Evolutionary conservation across 2,113 vertebrate genomes (phyloP), one percentile per base, ranked within the genome.

Genomic region (Tragelaphus buxtoni): DNA sequence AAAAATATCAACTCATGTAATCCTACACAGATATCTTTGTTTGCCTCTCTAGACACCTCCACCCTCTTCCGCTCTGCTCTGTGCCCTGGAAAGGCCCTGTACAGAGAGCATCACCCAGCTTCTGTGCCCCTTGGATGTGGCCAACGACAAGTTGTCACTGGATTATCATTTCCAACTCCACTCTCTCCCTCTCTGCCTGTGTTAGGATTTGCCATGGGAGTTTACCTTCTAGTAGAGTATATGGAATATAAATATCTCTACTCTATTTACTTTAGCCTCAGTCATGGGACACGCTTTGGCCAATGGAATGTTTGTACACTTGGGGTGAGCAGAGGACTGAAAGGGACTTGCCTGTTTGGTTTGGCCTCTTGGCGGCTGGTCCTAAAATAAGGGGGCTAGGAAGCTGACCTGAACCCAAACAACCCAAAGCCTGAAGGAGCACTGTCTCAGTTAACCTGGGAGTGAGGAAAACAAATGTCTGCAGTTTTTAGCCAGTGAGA

Each of bases 1-100:
- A 61, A 84, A 92, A 85, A 55, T 28, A 94, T 22, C 35, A 96
- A 81, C 35, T 93, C 28, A 9, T 20, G n/a, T 45, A 88, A 63
- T 39, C 65, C 69, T 58, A 55, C 69, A 83, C 32, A 76, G 72
- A 7, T 53, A 32, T 49, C 77, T 63, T 83, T 83, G 35, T 60
- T 53, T 58, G 45, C 81, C 55, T 51, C 47, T 90, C 28, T 5
- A 63, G 35, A 30, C 17, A 20, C 47, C 39, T 24, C 28, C 79
- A 24, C 24, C 20, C 13, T 28, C 12, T 47, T 58, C 56, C 2
- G 2, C 16, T 28, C 63, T 47, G 28, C 42, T 79, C 30, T 32
- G 26, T 14, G 49, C 16, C 16, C 16, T 0, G 0, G 4, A 16
- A n/a, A 13, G 42, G 32, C 74, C 32, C 49, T 60, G 32, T 1